These are phyloP conservation scores for Conops quadrifasciatus DNA, from an alignment of 2,888 invertebrate species.

Conservation along the genomic window DNA sequence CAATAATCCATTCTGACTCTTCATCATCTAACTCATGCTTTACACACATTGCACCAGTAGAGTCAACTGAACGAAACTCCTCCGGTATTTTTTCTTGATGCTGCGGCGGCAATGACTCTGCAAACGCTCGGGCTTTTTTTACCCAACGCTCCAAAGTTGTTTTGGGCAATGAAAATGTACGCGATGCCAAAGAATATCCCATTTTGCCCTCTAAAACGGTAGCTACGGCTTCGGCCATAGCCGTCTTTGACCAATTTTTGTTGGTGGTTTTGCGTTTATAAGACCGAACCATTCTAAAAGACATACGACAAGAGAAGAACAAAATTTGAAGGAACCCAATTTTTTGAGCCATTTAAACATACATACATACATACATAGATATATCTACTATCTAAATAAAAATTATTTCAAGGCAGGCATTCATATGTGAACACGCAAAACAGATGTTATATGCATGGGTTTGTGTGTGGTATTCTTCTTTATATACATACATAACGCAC, in stretches of 20 bases:
- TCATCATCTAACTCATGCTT: conserved; percentile 6
- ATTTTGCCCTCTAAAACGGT: conserved; percentile 10
- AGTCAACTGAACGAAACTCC: not conserved
- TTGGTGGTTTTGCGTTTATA: conserved; percentile 16
- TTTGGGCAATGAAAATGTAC: conserved; percentile 6
- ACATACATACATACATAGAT: too few species aligned
- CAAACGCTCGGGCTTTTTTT: not conserved
- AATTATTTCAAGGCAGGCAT: too few species aligned
- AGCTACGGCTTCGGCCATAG: not conserved
- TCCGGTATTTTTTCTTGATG: not conserved
- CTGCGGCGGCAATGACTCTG: not conserved
- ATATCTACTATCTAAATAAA: too few species aligned
- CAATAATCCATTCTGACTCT: not conserved
- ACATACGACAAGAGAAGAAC: too few species aligned
- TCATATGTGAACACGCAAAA: too few species aligned
- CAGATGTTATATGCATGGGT: too few species aligned
- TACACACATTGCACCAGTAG: not conserved
- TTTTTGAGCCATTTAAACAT: too few species aligned
- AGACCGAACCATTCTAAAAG: not conserved
- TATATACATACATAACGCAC: too few species aligned
- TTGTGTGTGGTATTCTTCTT: too few species aligned
- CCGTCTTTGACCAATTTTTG: conserved; percentile 4
- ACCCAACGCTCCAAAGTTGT: conserved; percentile 7
- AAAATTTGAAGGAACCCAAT: too few species aligned
- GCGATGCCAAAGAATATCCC: conserved; percentile 1